Evolutionary conservation across 53 echinoderm and acorn worm genomes (phyloP).

Genomic region (Crossaster papposus): DNA sequence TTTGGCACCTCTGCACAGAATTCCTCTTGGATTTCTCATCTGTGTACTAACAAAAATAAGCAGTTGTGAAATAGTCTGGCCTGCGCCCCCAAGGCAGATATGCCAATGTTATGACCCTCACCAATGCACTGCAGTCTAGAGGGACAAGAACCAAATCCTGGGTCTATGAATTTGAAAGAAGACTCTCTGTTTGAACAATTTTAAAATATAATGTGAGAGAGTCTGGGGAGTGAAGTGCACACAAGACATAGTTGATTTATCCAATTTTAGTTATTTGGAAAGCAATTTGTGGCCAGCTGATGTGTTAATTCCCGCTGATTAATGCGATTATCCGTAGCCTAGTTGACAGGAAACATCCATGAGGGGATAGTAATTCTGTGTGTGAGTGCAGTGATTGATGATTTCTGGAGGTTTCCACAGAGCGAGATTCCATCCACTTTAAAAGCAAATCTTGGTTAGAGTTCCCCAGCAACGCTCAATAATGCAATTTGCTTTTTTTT

Average conservation of each 20-base stretch:
- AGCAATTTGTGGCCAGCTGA: conserved; percentile 42
- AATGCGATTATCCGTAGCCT: conserved; percentile 26
- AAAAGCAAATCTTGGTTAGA: background rate
- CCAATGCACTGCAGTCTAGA: conserved; percentile 6
- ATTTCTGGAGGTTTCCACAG: background rate
- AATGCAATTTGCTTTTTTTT: too few species aligned
- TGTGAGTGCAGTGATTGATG: conserved; percentile 3
- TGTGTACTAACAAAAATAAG: conserved; percentile 50
- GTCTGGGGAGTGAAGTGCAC: background rate
- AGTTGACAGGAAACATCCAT: conserved; percentile 35
- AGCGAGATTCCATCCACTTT: background rate
- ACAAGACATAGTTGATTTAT: conserved; percentile 15
- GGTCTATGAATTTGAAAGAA: conserved; percentile 7
- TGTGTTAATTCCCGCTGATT: conserved; percentile 42
- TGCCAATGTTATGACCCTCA: conserved; percentile 24
- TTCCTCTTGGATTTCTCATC: conserved; percentile 38
- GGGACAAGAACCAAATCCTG: conserved; percentile 1
- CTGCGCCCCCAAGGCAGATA: conserved; percentile 38
- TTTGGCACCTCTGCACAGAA: background rate
- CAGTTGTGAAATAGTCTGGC: background rate
- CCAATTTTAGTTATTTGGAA: conserved; percentile 47
- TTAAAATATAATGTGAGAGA: background rate
- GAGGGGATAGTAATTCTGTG: background rate
- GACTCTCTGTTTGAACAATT: conserved; percentile 40
- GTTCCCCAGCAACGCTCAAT: too few species aligned